These are phyloP conservation scores for Callionymus lyra DNA, from an alignment of 2,113 vertebrate species.

Conservation along the genomic window DNA sequence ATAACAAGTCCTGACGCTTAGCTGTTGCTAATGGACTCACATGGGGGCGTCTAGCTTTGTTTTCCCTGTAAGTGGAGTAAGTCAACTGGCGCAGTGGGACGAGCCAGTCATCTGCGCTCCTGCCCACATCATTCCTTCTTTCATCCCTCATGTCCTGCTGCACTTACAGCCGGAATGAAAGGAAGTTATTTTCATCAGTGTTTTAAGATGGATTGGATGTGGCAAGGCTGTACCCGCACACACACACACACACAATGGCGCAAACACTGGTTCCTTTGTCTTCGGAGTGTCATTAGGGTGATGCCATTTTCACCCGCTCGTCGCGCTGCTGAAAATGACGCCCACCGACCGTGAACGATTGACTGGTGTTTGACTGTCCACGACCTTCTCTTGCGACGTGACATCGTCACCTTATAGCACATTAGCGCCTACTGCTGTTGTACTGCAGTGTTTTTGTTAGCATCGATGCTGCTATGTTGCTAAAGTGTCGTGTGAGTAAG, in stretches of 20 bases:
- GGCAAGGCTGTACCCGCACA: too few relatives aligned
- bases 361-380: too few relatives aligned
- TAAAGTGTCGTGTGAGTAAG: too few relatives aligned
- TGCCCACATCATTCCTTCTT: conserved; percentile 45
- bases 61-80: conserved; percentile 17
- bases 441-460: too few relatives aligned
- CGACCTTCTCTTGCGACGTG: too few relatives aligned
- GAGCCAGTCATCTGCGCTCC: conserved; percentile 37
- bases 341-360: conserved; percentile 7
- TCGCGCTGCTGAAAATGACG: conserved; percentile 22
- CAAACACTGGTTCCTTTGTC: conserved; percentile 46
- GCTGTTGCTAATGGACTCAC: conserved; percentile 23
- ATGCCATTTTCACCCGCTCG: conserved; percentile 45
- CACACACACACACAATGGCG: conserved; percentile 11
- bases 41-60: conserved; percentile 36
- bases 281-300: conserved; percentile 29
- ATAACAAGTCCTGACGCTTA: conserved; percentile 19
- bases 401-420: too few relatives aligned
- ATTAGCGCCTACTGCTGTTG: too few relatives aligned
- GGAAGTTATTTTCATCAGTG: conserved; percentile 50
- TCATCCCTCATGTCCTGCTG: neutral
- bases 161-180: conserved; percentile 46
- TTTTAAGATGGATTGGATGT: conserved; percentile 52
- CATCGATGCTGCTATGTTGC: too few relatives aligned
- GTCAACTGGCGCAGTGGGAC: conserved; percentile 26